Evolutionary conservation across 2,888 invertebrate species (phyloP), one percentile per base, ranked within the genome.

Genomic region (Tetragnatha montana): DNA sequence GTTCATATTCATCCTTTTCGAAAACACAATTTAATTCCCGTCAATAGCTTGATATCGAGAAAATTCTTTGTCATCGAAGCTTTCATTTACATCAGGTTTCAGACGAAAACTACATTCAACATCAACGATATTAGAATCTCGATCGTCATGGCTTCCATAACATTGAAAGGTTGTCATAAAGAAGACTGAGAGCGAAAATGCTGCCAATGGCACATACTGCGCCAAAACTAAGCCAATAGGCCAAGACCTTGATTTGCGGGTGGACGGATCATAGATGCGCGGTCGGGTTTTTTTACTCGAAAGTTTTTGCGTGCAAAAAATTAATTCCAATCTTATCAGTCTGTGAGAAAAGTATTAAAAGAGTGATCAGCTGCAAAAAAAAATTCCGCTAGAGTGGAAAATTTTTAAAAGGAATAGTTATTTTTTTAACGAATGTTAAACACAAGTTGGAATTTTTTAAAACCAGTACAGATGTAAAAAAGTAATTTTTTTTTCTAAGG

Each of bases 121-220:
- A 60, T 60, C n/a, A n/a, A 35, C 35, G 35, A 35, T 35, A 2
- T 35, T 4, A 35, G 35, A 35, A 35, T 35, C 35, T 35, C 35
- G 35, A 35, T 35, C 35, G 4, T 35, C 35, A 78, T 78, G 78
- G 78, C 78, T 78, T 78, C 78, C 78, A 78, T 78, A 78, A 78
- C 78, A 78, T 51, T 78, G 50, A 35, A 78, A 22, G 78, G 78
- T 78, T 78, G 60, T 78, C 78, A 35, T 78, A 78, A 78, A 60
- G 51, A 22, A 22, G 60, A 22, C 7, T 35, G 35, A 22, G 17
- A 21, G 51, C 14, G 12, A 22, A 78, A 21, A 60, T 60, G 60
- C 21, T 51, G 78, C 78, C 78, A 78, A 78, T 22, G 60, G 21
- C 78, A 14, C 10, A 10, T 78, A 60, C 21, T n/a, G 8, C 78